These are phyloP conservation scores for Macrophya alboannulata DNA, from an alignment of 2,888 invertebrate genomes.

Conservation along the genomic window DNA sequence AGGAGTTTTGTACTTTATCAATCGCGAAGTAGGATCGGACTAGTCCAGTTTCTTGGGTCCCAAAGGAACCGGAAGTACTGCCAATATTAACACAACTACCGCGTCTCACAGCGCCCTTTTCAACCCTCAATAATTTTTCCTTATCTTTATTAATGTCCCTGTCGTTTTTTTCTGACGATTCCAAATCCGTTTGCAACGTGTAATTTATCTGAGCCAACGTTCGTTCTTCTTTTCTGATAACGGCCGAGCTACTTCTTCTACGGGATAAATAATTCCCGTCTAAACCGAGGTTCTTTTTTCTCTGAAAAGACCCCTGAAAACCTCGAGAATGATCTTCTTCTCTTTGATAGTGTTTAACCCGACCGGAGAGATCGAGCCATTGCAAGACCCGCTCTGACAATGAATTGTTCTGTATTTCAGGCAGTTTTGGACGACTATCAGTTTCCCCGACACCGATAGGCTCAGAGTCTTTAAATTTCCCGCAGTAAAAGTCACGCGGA, in stretches of 20 bases:
- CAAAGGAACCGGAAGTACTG: background rate
- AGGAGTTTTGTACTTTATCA: background rate
- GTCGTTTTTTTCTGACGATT: background rate
- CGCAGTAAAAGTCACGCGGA: conserved; percentile 41
- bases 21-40: background rate
- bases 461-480: conserved; percentile 16
- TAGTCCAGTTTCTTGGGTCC: background rate
- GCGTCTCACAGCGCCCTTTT: background rate
- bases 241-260: conserved; percentile 54
- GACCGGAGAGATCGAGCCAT: conserved; percentile 90
- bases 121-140: conserved; percentile 42
- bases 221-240: conserved; percentile 58
- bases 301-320: background rate
- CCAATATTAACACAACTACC: background rate
- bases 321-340: background rate
- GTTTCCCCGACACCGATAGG: background rate
- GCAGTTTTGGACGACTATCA: background rate
- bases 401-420: conserved; percentile 72
- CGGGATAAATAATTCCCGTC: background rate
- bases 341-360: conserved; percentile 74
- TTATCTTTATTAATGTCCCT: background rate
- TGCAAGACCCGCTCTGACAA: conserved; percentile 89
- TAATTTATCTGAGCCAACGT: conserved; percentile 64
- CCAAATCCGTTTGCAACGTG: conserved; percentile 60
- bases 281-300: background rate